Evolutionary conservation across 2,797 vertebrate genomes (phyloP), one percentile per base, ranked within the genome.

Genomic region (Tokudaia muenninki): DNA sequence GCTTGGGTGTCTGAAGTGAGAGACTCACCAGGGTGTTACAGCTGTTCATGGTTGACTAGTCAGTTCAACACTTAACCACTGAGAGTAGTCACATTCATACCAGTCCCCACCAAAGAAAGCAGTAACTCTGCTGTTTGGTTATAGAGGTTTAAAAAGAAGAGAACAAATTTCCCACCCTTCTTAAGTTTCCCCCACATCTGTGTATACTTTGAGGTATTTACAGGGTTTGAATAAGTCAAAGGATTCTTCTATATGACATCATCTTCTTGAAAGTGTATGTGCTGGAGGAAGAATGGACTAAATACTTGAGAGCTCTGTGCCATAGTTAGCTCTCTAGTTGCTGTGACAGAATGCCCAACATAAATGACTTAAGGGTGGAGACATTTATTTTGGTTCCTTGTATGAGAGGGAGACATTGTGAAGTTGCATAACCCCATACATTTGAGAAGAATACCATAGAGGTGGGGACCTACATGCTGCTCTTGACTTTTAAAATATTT

Each of bases 1-100:
- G 77, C 75, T 79, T 92, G 92, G 31, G 63, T 87, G 70, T 96
- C 75, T 91, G 95, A 50, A 67, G 63, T 29, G 29, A 19, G 74
- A 59, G 75, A 91, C 67, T 93, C 90, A 50, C 31, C 34, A 47
- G 26, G 82, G 50, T 65, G 57, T n/a, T 24, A 57, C 44, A 59
- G 52, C 87, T 90, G 81, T 75, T 96, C 47, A 86, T 24, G 9
- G 16, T 44, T 70, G 72, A 89, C 44, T 72, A 0, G 0, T 52
- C 63, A 50, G 24, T 55, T 67, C 61, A 77, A 59, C 34, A 78
- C 34, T 90, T 84, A 75, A 63, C 81, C 63, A 17, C n/a, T 37
- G 44, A 34, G 63, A 57, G 29, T 41, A 74, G 50, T 13, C 80
- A 75, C 61, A 67, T 65, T 55, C 88, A 11, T 37, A 21, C 47